Conservation (phyloP, 2,797 vertebrate species). For the Spondyliosoma cantharus region DNA sequence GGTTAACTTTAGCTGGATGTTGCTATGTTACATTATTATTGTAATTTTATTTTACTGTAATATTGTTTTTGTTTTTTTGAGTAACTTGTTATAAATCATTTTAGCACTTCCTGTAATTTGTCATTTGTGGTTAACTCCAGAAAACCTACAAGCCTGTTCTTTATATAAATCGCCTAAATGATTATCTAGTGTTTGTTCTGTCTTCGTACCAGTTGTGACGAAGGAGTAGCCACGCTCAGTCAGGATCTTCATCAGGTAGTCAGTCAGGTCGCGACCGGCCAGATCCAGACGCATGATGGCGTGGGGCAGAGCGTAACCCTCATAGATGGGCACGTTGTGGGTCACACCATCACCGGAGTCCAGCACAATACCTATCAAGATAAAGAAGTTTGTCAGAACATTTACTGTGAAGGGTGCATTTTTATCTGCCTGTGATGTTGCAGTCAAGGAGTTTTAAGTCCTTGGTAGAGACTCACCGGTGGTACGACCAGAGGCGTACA, state of each 20-base stretch:
- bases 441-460: neutral
- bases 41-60: too few relatives aligned
- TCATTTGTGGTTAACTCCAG: too few relatives aligned
- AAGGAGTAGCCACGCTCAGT: constrained; percentile 98
- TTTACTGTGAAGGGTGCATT: neutral
- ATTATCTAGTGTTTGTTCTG: too few relatives aligned
- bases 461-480: constrained; percentile 79
- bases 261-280: constrained; percentile 96
- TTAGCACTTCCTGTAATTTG: too few relatives aligned
- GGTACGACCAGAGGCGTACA: constrained; percentile 89
- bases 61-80: neutral
- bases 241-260: constrained; percentile 99
- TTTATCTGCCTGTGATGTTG: neutral
- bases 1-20: too few relatives aligned
- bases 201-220: constrained; percentile 92
- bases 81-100: neutral
- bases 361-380: constrained; percentile 91
- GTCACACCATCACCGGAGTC: constrained; percentile 98
- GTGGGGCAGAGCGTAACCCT: constrained; percentile 97
- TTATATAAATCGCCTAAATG: too few relatives aligned
- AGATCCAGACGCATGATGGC: constrained; percentile 99
- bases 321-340: constrained; percentile 98
- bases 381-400: constrained; percentile 9
- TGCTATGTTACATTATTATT: too few relatives aligned
- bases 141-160: too few relatives aligned